phyloP scores from a whole-genome alignment of 2,113 vertebrate species.

The Paratilapia polleni region DNA sequence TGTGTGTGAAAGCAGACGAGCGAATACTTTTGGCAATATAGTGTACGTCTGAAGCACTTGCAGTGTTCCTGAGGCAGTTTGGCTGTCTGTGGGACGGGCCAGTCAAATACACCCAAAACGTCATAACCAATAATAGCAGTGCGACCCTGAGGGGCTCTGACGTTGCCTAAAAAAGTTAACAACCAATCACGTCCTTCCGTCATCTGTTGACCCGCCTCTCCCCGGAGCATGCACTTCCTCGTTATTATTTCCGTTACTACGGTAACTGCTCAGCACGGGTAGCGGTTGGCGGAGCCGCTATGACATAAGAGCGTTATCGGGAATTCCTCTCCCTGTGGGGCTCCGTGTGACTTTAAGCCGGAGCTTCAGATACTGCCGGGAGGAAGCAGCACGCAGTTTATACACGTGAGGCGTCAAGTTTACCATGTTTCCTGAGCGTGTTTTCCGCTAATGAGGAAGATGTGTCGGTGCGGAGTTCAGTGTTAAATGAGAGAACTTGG shows the following conservation, averaged over 20 bases:
- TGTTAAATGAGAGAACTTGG: slow-evolving; percentile 7
- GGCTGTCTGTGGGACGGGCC: neutral
- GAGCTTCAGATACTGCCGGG: slow-evolving; percentile 8
- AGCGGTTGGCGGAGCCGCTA: slow-evolving; percentile 40
- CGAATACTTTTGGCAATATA: too few species aligned
- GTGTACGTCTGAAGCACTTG: neutral
- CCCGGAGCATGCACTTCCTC: slow-evolving; percentile 19
- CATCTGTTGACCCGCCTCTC: neutral
- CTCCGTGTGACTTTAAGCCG: neutral
- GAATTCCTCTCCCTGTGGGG: slow-evolving; percentile 68
- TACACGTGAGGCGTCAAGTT: slow-evolving; percentile 58
- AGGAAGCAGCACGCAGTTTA: slow-evolving; percentile 44
- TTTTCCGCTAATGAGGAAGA: slow-evolving; percentile 13
- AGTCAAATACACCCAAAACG: neutral
- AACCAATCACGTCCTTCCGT: slow-evolving; percentile 7
- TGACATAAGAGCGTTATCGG: slow-evolving; percentile 65
- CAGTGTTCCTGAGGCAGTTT: neutral
- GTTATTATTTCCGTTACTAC: slow-evolving; percentile 48
- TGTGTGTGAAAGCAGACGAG: too few species aligned
- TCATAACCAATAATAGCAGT: neutral
- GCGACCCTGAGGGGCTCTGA: neutral
- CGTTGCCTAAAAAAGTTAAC: neutral
- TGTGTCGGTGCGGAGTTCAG: neutral
- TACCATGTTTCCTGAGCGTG: neutral
- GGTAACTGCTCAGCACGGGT: slow-evolving; percentile 47